Evolutionary conservation across 2,797 vertebrate species (phyloP), one percentile per base, ranked within the genome.

Genomic region (Neosalanx taihuensis): DNA sequence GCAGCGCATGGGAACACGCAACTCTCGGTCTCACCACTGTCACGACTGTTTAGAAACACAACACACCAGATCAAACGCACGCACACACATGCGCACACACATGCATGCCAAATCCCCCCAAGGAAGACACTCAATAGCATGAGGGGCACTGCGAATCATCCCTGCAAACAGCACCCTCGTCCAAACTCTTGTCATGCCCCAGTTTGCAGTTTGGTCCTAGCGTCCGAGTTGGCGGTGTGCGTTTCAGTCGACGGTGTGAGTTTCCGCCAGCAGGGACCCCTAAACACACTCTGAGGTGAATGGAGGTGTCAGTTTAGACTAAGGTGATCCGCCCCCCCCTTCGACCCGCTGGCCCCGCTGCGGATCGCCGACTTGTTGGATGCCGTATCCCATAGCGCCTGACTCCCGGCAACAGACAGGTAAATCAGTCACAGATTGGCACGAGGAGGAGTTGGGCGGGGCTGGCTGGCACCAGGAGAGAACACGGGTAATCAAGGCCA

Each of bases 361-460:
- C 81, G 90, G 91, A 93, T 89, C 86, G 91, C 88, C 70, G 86
- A 89, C 23, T 89, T 89, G 89, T 91, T 90, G 92, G 84, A 93
- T 89, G 86, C 84, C 78, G 87, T 91, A 92, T 91, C 90, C 87
- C 80, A 80, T 94, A 88, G 92, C 94, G 94, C 90, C 87, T 91
- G 87, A 82, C 88, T 84, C 81, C 93, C 89, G 91, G 91, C 88
- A 91, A 92, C 93, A 93, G 93, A 92, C 92, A 73, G 90, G 89
- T 92, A 94, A 95, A 95, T 94, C 94, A 93, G 93, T 94, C 94
- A 94, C 90, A 91, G 94, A 91, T 93, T 94, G 91, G 82, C 79
- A 89, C 87, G 92, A 93, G 92, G 87, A 91, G 88, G 92, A 92
- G 89, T 91, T 91, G 89, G 83, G 79, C 80, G 76, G 73, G 81